Conservation (phyloP, 2,888 invertebrate genomes). For the Andrena trimmerana region DNA sequence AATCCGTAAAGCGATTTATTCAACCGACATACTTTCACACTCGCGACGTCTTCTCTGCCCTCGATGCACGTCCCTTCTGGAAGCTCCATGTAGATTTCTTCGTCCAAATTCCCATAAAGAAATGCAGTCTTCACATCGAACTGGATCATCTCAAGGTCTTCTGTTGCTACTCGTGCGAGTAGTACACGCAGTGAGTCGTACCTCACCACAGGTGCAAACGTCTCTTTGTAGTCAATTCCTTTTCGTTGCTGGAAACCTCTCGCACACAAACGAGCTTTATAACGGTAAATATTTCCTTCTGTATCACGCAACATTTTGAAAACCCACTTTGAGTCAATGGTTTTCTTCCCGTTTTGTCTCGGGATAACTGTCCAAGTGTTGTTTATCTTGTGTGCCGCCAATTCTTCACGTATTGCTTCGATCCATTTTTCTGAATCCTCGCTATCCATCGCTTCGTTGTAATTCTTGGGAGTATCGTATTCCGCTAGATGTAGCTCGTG, state of each 20-base stretch:
- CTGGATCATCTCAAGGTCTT: neutral
- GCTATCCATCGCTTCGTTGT: neutral
- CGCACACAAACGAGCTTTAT: neutral
- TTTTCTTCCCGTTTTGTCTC: neutral
- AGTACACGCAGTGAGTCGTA: neutral
- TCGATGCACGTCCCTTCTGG: neutral
- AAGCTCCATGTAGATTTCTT: neutral
- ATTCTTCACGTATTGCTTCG: neutral
- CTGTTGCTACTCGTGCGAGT: neutral
- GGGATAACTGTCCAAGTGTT: neutral
- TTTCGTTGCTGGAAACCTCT: neutral
- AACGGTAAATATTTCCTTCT: neutral
- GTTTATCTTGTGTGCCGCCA: neutral
- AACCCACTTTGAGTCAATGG: neutral
- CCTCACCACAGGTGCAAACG: neutral
- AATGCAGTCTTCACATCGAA: neutral
- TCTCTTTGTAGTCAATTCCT: neutral
- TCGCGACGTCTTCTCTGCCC: neutral
- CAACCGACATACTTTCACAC: neutral
- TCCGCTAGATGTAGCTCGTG: too few relatives aligned
- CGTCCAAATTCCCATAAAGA: neutral
- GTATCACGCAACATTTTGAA: neutral
- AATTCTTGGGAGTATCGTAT: neutral
- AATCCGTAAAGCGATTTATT: constrained; percentile 7
- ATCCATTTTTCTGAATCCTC: neutral